phyloP scores from a whole-genome alignment of 2,113 vertebrate genomes.

The Natator depressus region DNA sequence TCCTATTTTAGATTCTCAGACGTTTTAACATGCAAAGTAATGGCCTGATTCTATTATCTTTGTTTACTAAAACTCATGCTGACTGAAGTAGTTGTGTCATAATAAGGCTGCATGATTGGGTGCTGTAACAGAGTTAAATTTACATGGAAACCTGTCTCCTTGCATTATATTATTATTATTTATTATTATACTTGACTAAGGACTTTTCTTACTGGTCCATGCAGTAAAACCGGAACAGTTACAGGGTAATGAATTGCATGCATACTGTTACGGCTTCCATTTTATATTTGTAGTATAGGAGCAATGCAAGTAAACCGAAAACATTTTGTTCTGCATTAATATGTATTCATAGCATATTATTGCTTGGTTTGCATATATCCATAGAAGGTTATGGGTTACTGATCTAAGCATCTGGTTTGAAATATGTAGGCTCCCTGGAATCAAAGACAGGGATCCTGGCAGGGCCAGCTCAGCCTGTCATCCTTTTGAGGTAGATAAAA shows the following conservation, averaged over 20 bases:
- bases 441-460: neutral
- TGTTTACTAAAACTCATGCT: neutral
- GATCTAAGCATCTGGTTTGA: neutral
- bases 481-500: neutral
- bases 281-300: neutral
- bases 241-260: neutral
- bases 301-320: neutral
- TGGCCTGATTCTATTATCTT: neutral
- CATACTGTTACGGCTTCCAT: neutral
- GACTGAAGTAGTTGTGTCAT: neutral
- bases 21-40: neutral
- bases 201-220: neutral
- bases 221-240: neutral
- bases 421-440: neutral
- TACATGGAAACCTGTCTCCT: constrained; percentile 11
- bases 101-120: constrained; percentile 6
- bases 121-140: constrained; percentile 1
- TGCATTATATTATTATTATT: neutral
- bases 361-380: neutral
- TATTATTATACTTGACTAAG: neutral
- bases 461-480: neutral
- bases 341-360: neutral
- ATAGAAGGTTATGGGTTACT: neutral
- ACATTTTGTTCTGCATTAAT: neutral
- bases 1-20: constrained; percentile 42